Percentiles rank a stretch among this genome's conserved stretches.
Evolutionary conservation across 1,140 invertebrate genomes (phyloP).

Genomic region (Pseudoatta argentina): DNA sequence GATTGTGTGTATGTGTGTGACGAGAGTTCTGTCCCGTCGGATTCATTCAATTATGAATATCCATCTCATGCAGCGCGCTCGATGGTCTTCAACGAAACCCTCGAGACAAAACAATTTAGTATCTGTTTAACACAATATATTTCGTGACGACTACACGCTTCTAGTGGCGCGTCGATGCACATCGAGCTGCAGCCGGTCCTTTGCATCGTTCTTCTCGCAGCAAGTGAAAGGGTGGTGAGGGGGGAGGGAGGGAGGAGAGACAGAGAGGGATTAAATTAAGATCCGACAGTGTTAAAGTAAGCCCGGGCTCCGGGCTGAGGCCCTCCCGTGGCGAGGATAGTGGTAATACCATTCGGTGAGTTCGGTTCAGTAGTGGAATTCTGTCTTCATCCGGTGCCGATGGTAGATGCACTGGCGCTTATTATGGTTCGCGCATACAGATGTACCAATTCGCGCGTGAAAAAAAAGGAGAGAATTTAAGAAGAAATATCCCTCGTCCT

Average conservation of each 20-base stretch:
- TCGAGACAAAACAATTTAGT: conserved; percentile 47
- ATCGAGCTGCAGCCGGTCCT: conserved; percentile 21
- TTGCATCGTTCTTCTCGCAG: neutral
- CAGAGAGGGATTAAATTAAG: conserved; percentile 73
- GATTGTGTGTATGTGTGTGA: neutral
- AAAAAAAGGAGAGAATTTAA: conserved; percentile 16
- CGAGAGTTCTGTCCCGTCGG: conserved; percentile 6
- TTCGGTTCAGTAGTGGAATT: conserved; percentile 72
- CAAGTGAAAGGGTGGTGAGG: neutral
- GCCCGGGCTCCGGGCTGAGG: conserved; percentile 40
- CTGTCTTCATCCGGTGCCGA: conserved; percentile 76
- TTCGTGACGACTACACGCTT: conserved; percentile 57
- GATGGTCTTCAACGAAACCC: conserved; percentile 12
- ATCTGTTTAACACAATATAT: conserved; percentile 61
- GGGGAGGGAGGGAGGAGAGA: too few species aligned
- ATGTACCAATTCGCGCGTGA: conserved; percentile 43
- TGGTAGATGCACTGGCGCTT: conserved; percentile 70
- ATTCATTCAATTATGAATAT: conserved; percentile 25
- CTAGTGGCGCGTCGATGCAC: conserved; percentile 54
- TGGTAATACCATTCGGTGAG: conserved; percentile 73
- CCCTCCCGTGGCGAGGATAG: conserved; percentile 70
- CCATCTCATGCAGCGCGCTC: conserved; percentile 42
- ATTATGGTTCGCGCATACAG: conserved; percentile 61
- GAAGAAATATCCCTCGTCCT: conserved; percentile 22
- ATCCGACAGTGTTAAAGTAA: conserved; percentile 77